These are phyloP conservation scores for Ctenopoma kingsleyae DNA, from an alignment of 2,797 vertebrate species.

Conservation along the genomic window DNA sequence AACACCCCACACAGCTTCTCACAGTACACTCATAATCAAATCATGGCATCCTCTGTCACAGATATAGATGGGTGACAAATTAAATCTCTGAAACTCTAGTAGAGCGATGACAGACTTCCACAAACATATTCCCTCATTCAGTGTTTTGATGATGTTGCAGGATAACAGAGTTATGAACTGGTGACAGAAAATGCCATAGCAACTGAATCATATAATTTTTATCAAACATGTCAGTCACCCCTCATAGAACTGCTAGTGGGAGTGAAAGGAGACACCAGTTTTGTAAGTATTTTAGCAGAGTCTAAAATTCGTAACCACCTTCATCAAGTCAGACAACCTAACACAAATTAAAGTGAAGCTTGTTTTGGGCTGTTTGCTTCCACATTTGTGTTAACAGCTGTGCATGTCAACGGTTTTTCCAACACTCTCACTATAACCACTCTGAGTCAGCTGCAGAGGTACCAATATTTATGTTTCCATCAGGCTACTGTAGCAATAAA, in stretches of 20 bases:
- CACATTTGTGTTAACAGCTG: slow-evolving; percentile 53
- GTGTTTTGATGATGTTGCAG: background rate
- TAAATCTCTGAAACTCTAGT: slow-evolving; percentile 6
- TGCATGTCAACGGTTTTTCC: slow-evolving; percentile 48
- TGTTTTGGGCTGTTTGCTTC: slow-evolving; percentile 36
- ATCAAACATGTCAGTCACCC: background rate
- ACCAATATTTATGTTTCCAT: slow-evolving; percentile 68
- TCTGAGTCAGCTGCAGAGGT: slow-evolving; percentile 47
- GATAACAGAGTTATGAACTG: background rate
- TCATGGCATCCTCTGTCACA: slow-evolving; percentile 19
- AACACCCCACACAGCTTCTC: slow-evolving; percentile 28
- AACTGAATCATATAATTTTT: background rate
- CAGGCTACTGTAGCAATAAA: slow-evolving; percentile 26
- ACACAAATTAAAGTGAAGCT: slow-evolving; percentile 19
- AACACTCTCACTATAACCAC: slow-evolving; percentile 35
- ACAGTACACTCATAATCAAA: slow-evolving; percentile 21
- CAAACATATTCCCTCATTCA: background rate
- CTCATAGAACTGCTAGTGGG: background rate
- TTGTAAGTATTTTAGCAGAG: background rate
- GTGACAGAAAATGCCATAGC: background rate
- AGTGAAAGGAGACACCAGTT: background rate
- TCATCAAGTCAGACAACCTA: slow-evolving; percentile 9
- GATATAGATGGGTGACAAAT: slow-evolving; percentile 19
- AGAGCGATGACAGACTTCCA: background rate
- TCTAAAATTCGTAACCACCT: slow-evolving; percentile 18